phyloP scores from a whole-genome alignment of 2,113 vertebrate species.

The Paracanthobrama guichenoti region DNA sequence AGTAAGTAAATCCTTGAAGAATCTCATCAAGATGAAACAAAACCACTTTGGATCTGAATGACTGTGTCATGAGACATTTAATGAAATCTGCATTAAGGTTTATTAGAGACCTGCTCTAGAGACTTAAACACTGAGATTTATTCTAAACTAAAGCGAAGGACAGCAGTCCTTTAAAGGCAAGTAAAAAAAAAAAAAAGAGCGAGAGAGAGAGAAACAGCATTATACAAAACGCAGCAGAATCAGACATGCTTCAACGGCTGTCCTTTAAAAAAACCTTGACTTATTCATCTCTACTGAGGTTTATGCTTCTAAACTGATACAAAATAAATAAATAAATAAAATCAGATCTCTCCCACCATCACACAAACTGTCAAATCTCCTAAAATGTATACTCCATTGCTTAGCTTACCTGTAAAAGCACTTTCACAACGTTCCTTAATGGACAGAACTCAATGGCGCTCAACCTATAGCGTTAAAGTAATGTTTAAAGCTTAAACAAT shows the following conservation, averaged over 20 bases:
- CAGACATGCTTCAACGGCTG: constrained; percentile 4
- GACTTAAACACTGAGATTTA: constrained; percentile 22
- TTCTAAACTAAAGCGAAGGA: constrained; percentile 16
- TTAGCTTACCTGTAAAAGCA: not conserved
- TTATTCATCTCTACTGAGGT: constrained; percentile 27
- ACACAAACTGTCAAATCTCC: not conserved
- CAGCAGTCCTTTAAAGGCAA: constrained; percentile 8
- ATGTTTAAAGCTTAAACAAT: not conserved
- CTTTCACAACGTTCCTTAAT: too few species aligned
- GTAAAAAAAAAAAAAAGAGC: not conserved
- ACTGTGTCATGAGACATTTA: not conserved
- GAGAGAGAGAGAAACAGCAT: not conserved
- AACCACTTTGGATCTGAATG: not conserved
- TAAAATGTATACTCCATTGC: not conserved
- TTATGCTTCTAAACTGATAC: constrained; percentile 30
- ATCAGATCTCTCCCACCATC: not conserved
- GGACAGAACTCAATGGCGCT: too few species aligned
- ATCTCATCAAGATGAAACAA: not conserved
- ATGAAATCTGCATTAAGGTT: constrained; percentile 7
- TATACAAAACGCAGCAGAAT: not conserved
- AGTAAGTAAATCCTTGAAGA: not conserved
- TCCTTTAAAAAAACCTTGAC: constrained; percentile 38
- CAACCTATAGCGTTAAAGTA: not conserved
- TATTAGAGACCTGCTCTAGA: constrained; percentile 21
- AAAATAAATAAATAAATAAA: not conserved